phyloP scores from a whole-genome alignment of 1,140 invertebrate genomes.

The Spodoptera litura region DNA sequence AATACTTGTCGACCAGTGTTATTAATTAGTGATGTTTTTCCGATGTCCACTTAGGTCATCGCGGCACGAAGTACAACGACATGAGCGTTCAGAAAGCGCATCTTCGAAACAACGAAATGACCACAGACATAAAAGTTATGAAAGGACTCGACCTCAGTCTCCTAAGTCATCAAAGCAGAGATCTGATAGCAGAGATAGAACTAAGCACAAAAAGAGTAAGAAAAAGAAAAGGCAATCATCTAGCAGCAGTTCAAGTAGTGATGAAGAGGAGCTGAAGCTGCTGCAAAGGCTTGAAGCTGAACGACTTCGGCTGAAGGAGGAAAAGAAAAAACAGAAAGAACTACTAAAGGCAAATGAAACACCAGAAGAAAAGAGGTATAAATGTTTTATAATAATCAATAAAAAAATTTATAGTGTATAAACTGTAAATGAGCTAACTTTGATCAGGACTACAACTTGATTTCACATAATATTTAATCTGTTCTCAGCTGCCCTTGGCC shows the following conservation, averaged over 20 bases:
- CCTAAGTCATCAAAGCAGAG: conserved; percentile 60
- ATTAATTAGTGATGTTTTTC: background rate
- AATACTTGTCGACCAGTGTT: too few relatives aligned
- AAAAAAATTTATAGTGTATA: too few relatives aligned
- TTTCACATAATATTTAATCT: too few relatives aligned
- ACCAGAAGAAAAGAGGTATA: conserved; percentile 94
- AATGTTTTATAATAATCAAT: too few relatives aligned
- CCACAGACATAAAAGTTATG: conserved; percentile 42
- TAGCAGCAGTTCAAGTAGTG: conserved; percentile 67
- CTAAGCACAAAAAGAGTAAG: conserved; percentile 64
- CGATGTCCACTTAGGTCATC: conserved; percentile 58
- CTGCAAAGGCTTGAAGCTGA: conserved; percentile 91
- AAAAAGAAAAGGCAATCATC: conserved; percentile 62
- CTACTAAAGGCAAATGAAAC: conserved; percentile 96
- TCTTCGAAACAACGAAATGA: conserved; percentile 58
- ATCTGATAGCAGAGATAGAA: conserved; percentile 69
- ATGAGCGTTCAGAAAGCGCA: conserved; percentile 52
- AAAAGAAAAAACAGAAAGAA: conserved; percentile 92
- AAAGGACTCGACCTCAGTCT: conserved; percentile 55
- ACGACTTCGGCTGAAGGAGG: conserved; percentile 88
- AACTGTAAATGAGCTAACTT: too few relatives aligned
- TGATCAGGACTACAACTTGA: too few relatives aligned
- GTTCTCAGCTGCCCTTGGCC: too few relatives aligned
- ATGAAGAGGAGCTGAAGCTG: conserved; percentile 89
- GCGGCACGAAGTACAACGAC: conserved; percentile 50